Evolutionary conservation across 2,888 invertebrate species (phyloP).

Genomic region (Lysandra bellargus): DNA sequence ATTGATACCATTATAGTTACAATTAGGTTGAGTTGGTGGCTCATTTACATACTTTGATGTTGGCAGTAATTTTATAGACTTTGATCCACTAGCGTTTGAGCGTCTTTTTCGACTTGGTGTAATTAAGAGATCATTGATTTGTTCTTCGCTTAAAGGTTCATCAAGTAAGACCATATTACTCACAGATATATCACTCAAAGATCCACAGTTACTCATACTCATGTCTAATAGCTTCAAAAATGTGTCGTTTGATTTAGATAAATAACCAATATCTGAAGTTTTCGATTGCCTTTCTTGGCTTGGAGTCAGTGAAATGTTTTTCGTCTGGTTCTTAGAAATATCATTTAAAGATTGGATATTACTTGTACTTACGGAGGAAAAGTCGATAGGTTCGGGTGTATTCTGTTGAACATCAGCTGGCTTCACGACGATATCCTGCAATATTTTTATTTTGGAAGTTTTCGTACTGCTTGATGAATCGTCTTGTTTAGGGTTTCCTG

Average conservation of each 20-base stretch:
- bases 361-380: not conserved
- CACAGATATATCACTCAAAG: conserved; percentile 1
- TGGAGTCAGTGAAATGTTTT: not conserved
- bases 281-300: not conserved
- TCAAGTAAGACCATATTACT: conserved; percentile 1
- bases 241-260: not conserved
- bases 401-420: conserved; percentile 1
- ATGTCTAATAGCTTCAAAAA: not conserved
- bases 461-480: too few species aligned
- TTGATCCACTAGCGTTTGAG: not conserved
- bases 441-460: too few species aligned
- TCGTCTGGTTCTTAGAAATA: conserved; percentile 1
- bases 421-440: not conserved
- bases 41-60: not conserved
- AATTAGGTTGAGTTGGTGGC: conserved; percentile 4
- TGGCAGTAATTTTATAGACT: not conserved
- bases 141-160: not conserved
- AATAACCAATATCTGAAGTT: not conserved
- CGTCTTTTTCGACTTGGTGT: not conserved
- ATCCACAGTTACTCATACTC: conserved; percentile 1
- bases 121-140: conserved; percentile 1
- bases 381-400: conserved; percentile 1
- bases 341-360: not conserved
- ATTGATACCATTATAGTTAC: not conserved
- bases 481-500: too few species aligned